phyloP scores from a whole-genome alignment of 2,888 invertebrate species.

The Choristoneura rosaceana region DNA sequence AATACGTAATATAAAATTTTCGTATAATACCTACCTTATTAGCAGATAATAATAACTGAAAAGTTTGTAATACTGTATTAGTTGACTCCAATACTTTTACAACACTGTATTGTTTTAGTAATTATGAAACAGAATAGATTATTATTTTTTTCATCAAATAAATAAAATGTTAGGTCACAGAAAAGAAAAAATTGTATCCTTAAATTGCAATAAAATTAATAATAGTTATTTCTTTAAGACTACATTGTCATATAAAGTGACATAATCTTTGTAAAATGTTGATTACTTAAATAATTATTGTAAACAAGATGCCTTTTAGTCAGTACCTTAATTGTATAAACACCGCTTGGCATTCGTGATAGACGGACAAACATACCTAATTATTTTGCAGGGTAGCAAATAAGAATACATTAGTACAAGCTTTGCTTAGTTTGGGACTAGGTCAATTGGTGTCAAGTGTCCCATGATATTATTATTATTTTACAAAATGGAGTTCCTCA shows the following conservation, averaged over 20 bases:
- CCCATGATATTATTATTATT: no score
- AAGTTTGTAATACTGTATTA: no score
- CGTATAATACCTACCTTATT: not conserved
- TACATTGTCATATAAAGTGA: not conserved
- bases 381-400: no score
- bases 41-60: no score
- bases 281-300: conserved; percentile 14
- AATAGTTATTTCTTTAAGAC: not conserved
- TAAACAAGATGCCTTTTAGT: conserved; percentile 70
- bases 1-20: not conserved
- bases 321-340: conserved; percentile 53
- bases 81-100: no score
- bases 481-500: no score
- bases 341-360: conserved; percentile 53
- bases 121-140: no score
- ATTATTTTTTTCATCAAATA: no score
- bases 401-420: no score
- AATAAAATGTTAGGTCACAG: not conserved
- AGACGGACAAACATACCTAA: conserved; percentile 38
- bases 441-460: no score
- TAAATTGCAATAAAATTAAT: not conserved
- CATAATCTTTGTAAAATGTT: conserved; percentile 4
- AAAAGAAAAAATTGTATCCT: not conserved
- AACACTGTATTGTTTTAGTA: no score
- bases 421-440: no score